Percentiles rank a stretch among this genome's conserved stretches.
Conservation (phyloP, 1,140 invertebrate genomes). For the Drosophila sulfurigaster region DNA sequence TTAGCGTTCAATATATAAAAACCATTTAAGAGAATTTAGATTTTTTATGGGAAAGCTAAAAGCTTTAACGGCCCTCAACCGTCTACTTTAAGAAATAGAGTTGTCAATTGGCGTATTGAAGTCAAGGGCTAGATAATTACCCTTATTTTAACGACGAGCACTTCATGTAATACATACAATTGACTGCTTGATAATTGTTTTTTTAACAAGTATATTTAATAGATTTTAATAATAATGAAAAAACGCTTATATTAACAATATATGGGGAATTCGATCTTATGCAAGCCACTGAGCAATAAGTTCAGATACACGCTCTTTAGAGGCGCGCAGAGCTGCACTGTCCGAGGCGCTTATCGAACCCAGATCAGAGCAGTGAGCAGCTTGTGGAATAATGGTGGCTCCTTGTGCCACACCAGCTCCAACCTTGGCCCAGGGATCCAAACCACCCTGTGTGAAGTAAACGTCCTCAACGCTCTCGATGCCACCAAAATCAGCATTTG, state of each 20-base stretch:
- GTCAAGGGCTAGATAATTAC: neutral
- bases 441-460: slow-evolving; percentile 88
- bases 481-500: slow-evolving; percentile 88
- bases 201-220: neutral
- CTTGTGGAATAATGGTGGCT: slow-evolving; percentile 76
- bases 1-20: no score
- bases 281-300: slow-evolving; percentile 71
- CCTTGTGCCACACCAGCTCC: slow-evolving; percentile 85
- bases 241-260: slow-evolving; percentile 1
- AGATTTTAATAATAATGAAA: neutral
- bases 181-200: neutral
- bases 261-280: neutral
- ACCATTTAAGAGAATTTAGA: no score
- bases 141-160: neutral
- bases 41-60: no score
- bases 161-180: neutral
- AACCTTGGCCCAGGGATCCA: slow-evolving; percentile 88
- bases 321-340: slow-evolving; percentile 84
- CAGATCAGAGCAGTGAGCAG: slow-evolving; percentile 89
- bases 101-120: neutral
- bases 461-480: slow-evolving; percentile 86
- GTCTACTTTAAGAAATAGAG: neutral
- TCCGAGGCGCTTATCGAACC: slow-evolving; percentile 85
- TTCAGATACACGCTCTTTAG: slow-evolving; percentile 60
- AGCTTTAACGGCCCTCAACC: neutral